Percentiles rank a stretch among this genome's conserved stretches.
These are phyloP conservation scores for Myripristis jacobus DNA, from an alignment of 2,797 vertebrate species.

Conservation along the genomic window DNA sequence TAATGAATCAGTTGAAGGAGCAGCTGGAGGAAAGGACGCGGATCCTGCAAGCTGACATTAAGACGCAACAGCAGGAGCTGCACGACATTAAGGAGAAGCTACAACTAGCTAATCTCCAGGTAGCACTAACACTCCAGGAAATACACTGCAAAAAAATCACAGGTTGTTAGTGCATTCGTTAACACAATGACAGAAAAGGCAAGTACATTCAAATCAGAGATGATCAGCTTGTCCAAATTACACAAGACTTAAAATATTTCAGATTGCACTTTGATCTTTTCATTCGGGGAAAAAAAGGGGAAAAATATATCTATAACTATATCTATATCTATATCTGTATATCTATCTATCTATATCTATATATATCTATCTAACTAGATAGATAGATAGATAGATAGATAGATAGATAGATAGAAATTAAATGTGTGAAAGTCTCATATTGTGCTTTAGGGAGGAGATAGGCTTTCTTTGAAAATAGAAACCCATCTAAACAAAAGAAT, in stretches of 20 bases:
- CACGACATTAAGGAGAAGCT: slow-evolving; percentile 91
- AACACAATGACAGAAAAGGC: neutral
- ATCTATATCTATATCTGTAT: too few species aligned
- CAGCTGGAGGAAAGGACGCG: slow-evolving; percentile 90
- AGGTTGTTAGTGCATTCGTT: neutral
- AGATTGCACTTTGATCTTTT: neutral
- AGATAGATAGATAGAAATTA: too few species aligned
- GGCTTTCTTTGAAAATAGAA: neutral
- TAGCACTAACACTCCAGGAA: slow-evolving; percentile 69
- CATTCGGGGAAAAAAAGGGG: neutral
- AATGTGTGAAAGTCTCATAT: neutral
- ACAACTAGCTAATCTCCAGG: slow-evolving; percentile 87
- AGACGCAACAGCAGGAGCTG: slow-evolving; percentile 88
- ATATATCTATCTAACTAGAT: too few species aligned
- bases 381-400: too few species aligned
- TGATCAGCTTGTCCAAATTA: neutral
- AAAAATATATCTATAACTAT: too few species aligned
- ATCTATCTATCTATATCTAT: too few species aligned
- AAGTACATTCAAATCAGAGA: neutral
- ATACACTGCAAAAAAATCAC: neutral
- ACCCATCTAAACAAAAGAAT: neutral
- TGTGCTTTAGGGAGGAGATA: neutral
- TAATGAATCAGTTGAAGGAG: slow-evolving; percentile 90
- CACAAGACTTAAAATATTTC: neutral
- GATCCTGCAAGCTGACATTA: slow-evolving; percentile 89